phyloP scores from a whole-genome alignment of 2,113 vertebrate genomes.

The Tiliqua scincoides region DNA sequence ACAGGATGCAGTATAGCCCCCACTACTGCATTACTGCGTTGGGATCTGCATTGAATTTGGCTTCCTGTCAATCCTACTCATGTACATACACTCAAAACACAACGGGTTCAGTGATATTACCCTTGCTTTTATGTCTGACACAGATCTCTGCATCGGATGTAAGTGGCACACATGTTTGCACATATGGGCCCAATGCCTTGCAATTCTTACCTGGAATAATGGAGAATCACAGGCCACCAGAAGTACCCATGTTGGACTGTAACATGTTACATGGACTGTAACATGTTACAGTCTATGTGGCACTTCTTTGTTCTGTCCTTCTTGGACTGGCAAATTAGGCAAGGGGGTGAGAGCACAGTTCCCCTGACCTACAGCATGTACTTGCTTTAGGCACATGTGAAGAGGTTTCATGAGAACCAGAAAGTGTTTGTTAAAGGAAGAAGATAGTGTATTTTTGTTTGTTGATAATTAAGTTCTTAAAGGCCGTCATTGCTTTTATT shows the following conservation, averaged over 20 bases:
- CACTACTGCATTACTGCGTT: too few species aligned
- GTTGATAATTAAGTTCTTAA: slow-evolving; percentile 45
- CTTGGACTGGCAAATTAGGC: not conserved
- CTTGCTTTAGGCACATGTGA: not conserved
- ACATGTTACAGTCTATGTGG: too few species aligned
- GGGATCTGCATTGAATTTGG: too few species aligned
- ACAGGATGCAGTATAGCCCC: too few species aligned
- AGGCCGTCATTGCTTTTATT: slow-evolving; percentile 22
- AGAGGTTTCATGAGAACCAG: slow-evolving; percentile 45
- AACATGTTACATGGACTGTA: too few species aligned
- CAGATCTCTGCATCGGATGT: too few species aligned
- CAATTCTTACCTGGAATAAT: not conserved
- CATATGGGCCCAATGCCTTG: not conserved
- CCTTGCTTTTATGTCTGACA: too few species aligned
- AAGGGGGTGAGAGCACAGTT: not conserved
- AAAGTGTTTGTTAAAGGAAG: slow-evolving; percentile 42
- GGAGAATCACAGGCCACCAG: not conserved
- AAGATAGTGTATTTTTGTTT: slow-evolving; percentile 41
- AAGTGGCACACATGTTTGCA: not conserved
- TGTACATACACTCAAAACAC: too few species aligned
- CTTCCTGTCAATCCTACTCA: too few species aligned
- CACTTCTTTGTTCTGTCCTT: not conserved
- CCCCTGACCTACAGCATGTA: too few species aligned
- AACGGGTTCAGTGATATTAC: too few species aligned
- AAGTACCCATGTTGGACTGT: not conserved